A percentile compares a stretch with the other conserved stretches of the same genome.
Evolutionary conservation across 2,797 vertebrate genomes (phyloP).

Genomic region (Galaxias olidus): DNA sequence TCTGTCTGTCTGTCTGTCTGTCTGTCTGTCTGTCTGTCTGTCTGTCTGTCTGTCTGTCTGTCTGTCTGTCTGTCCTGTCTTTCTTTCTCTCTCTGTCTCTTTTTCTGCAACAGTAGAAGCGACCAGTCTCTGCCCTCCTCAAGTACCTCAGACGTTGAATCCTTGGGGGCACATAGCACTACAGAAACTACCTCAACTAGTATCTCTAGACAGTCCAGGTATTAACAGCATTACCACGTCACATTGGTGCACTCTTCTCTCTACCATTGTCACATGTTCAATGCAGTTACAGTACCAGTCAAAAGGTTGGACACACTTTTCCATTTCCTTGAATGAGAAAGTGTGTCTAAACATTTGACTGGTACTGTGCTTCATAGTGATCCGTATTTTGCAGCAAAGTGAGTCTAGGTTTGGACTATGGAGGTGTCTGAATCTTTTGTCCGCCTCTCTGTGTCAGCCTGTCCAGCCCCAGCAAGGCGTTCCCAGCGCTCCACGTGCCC

Average conservation of each 20-base stretch:
- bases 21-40: too few species aligned
- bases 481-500: constrained; percentile 83
- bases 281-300: too few species aligned
- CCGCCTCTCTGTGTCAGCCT: constrained; percentile 70
- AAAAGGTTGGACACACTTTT: too few species aligned
- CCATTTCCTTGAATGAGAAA: too few species aligned
- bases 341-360: too few species aligned
- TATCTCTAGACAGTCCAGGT: constrained; percentile 93
- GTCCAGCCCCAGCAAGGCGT: constrained; percentile 86
- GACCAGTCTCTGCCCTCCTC: constrained; percentile 86
- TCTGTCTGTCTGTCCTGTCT: neutral
- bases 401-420: too few species aligned
- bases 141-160: constrained; percentile 92
- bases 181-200: constrained; percentile 99
- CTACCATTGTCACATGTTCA: neutral
- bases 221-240: constrained; percentile 32
- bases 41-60: too few species aligned
- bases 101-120: constrained; percentile 69
- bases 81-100: neutral
- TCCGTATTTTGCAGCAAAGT: neutral
- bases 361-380: too few species aligned
- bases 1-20: too few species aligned
- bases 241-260: too few species aligned
- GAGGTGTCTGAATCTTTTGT: too few species aligned
- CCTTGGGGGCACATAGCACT: constrained; percentile 88